Base-by-base conservation (phyloP, 2,797 vertebrate genomes). In the Urocyon cinereoargenteus region DNA sequence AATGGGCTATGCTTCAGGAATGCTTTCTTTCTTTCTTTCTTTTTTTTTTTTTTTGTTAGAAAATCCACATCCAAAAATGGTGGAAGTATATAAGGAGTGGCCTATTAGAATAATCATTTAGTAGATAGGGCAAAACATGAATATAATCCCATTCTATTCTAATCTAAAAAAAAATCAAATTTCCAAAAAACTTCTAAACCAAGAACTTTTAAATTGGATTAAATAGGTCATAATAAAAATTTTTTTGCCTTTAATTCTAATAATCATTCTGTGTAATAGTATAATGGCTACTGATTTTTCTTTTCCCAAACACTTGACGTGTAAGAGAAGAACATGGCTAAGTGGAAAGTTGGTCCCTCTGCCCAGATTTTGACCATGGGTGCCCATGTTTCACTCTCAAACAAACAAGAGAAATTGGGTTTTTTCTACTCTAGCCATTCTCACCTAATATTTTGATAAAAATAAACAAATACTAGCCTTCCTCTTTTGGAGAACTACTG, bases 371-470 rank as follows among this genome's bases (percentile, higher is more conserved):
- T 55, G 31, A 3, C n/a, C 15, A 19, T 15, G 11, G 5, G 2
- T 90, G 11, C 6, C 31, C 28, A 45, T 19, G 11, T 92, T 90
- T 87, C 94, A n/a, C 1, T 13, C n/a, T 75, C 51, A 64, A 73
- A 85, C 28, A 90, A 84, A 91, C 14, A 92, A 83, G 75, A 78
- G 59, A 85, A 95, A 88, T 83, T 31, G 73, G 51, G 13, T 21
- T 83, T 96, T 90, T 7, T 40, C 10, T 85, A 13, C 26, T n/a
- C 10, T 12, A 96, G 9, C 13, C 28, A 83, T 45, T 72, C 31
- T 31, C 6, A 49, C 34, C 24, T 81, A 77, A 61, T 22, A 57
- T 62, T 79, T 81, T 83, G 26, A 22, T 31, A 6, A 83, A 94
- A 92, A 77, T 51, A 82, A 91, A 62, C 31, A 83, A 83, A 83